These are phyloP conservation scores for Drosophila kuntzei DNA, from an alignment of 2,888 invertebrate genomes.

Conservation along the genomic window DNA sequence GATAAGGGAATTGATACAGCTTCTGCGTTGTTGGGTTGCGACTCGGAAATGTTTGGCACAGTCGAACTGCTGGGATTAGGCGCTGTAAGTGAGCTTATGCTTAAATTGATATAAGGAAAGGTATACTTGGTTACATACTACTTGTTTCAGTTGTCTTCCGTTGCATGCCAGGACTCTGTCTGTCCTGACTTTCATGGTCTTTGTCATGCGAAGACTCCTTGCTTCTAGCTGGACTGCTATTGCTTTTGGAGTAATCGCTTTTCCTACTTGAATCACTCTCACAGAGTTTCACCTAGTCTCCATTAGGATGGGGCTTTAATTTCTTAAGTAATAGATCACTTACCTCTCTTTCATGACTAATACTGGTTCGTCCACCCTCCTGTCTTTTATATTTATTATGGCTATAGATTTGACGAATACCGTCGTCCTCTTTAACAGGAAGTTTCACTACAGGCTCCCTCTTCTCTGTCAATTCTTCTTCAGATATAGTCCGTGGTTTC, in stretches of 20 bases:
- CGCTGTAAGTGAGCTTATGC: conserved; percentile 5
- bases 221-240: neutral
- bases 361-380: conserved; percentile 22
- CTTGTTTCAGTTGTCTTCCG: neutral
- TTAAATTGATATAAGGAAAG: neutral
- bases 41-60: neutral
- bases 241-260: neutral
- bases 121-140: neutral
- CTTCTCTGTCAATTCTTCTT: neutral
- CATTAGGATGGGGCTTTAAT: neutral
- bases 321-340: neutral
- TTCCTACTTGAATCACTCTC: conserved; percentile 15
- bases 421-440: conserved; percentile 10
- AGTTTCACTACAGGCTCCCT: neutral
- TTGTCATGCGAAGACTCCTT: neutral
- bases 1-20: neutral
- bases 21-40: neutral
- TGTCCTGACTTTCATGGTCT: neutral
- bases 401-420: neutral
- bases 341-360: conserved; percentile 12
- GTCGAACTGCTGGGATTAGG: neutral
- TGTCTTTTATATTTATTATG: conserved; percentile 27
- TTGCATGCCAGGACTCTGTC: conserved; percentile 12
- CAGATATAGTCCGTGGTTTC: neutral
- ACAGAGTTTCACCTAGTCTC: conserved; percentile 7